phyloP scores from a whole-genome alignment of 2,113 vertebrate genomes.

The Columbina picui region DNA sequence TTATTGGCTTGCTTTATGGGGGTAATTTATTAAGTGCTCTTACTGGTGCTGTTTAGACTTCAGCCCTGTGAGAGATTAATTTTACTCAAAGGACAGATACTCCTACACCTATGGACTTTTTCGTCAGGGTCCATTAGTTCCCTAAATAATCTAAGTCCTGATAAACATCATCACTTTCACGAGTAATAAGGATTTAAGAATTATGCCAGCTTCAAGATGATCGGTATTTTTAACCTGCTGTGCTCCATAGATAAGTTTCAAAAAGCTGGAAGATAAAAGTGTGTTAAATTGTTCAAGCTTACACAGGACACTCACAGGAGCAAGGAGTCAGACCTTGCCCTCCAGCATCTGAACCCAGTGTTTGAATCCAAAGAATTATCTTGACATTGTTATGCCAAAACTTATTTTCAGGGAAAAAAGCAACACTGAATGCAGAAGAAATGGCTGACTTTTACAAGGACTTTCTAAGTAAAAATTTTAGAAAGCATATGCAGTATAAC shows the following conservation, averaged over 20 bases:
- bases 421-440: slow-evolving; percentile 84
- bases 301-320: neutral
- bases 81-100: neutral
- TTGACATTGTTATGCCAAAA: neutral
- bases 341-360: neutral
- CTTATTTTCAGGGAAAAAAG: slow-evolving; percentile 82
- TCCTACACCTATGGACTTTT: neutral
- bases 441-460: slow-evolving; percentile 95
- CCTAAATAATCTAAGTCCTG: neutral
- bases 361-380: neutral
- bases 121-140: neutral
- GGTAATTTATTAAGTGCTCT: neutral
- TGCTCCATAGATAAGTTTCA: neutral
- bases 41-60: neutral
- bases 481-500: slow-evolving; percentile 89
- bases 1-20: neutral
- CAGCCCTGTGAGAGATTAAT: neutral
- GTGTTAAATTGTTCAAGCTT: neutral
- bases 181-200: neutral
- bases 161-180: neutral
- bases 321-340: neutral
- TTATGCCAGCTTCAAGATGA: neutral
- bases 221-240: neutral
- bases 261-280: neutral
- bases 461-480: slow-evolving; percentile 88